Percentiles rank a stretch among this genome's conserved stretches.
Conservation (phyloP, 2,888 invertebrate genomes). For the Drosophila formosana region DNA sequence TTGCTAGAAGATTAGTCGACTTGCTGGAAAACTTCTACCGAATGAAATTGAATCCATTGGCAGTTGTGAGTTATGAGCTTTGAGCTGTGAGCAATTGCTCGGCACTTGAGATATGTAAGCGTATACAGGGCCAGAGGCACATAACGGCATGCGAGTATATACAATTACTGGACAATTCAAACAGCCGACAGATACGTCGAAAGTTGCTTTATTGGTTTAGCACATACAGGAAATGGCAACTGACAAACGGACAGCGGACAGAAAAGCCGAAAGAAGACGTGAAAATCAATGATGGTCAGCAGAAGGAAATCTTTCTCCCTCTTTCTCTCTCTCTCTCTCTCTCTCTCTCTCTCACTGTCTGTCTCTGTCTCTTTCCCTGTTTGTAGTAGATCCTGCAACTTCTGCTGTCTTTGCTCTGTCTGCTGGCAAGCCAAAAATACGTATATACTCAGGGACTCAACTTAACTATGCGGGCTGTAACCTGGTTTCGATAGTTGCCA, state of each 20-base stretch:
- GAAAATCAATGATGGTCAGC: constrained; percentile 61
- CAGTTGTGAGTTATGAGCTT: constrained; percentile 9
- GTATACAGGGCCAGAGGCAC: neutral
- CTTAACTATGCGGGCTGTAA: constrained; percentile 35
- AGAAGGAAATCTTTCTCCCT: constrained; percentile 12
- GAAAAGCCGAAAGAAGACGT: constrained; percentile 26
- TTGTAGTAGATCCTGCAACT: constrained; percentile 3
- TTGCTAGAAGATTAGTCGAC: neutral
- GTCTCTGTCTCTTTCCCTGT: neutral
- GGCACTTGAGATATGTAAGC: neutral
- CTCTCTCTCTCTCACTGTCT: neutral
- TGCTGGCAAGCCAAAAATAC: neutral
- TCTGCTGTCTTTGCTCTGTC: constrained; percentile 11
- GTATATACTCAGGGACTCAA: constrained; percentile 6
- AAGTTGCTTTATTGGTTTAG: constrained; percentile 74
- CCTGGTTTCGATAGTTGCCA: constrained; percentile 49
- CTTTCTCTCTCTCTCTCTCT: neutral
- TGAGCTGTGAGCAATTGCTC: constrained; percentile 12
- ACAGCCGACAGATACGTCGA: constrained; percentile 55
- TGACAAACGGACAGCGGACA: constrained; percentile 20
- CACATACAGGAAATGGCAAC: constrained; percentile 64
- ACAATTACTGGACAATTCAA: constrained; percentile 7
- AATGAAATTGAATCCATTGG: neutral
- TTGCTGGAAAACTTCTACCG: neutral
- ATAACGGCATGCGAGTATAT: neutral